Percentiles rank a stretch among this genome's conserved stretches.
Evolutionary conservation across 2,888 invertebrate genomes (phyloP).

Genomic region (Synergus umbraculus): DNA sequence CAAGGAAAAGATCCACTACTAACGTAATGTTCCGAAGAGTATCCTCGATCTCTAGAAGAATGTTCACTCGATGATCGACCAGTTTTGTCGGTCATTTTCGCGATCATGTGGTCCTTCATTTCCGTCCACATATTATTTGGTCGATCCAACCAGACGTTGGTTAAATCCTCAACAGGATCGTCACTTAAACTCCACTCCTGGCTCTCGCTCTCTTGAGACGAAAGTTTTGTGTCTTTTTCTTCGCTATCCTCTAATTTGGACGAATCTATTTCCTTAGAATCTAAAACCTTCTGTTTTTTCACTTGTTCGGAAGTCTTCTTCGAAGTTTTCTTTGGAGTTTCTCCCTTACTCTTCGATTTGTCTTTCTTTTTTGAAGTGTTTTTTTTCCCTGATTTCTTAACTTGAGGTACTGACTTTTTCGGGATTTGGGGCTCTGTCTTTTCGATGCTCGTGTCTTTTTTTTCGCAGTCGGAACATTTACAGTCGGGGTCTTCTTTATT

Average conservation of each 20-base stretch:
- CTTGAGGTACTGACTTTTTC: conserved; percentile 6
- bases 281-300: conserved; percentile 44
- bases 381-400: conserved; percentile 57
- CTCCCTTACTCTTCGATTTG: conserved; percentile 54
- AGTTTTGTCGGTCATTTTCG: conserved; percentile 79
- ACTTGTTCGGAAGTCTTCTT: conserved; percentile 48
- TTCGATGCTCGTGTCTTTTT: conserved; percentile 64
- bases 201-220: not conserved
- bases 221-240: not conserved
- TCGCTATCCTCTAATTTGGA: not conserved
- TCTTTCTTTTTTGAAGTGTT: conserved; percentile 55
- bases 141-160: conserved; percentile 69
- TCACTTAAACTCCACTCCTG: conserved; percentile 9
- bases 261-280: conserved; percentile 58
- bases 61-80: conserved; percentile 83
- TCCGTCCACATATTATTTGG: conserved; percentile 69
- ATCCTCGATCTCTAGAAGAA: conserved; percentile 89
- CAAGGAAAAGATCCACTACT: conserved; percentile 89
- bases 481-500: conserved; percentile 72
- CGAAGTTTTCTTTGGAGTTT: conserved; percentile 61
- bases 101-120: conserved; percentile 75
- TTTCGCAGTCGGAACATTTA: conserved; percentile 73
- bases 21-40: conserved; percentile 90
- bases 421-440: conserved; percentile 61
- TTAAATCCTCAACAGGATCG: conserved; percentile 62